These are phyloP conservation scores for Ectemnius continuus DNA, from an alignment of 2,888 invertebrate species.

Conservation along the genomic window DNA sequence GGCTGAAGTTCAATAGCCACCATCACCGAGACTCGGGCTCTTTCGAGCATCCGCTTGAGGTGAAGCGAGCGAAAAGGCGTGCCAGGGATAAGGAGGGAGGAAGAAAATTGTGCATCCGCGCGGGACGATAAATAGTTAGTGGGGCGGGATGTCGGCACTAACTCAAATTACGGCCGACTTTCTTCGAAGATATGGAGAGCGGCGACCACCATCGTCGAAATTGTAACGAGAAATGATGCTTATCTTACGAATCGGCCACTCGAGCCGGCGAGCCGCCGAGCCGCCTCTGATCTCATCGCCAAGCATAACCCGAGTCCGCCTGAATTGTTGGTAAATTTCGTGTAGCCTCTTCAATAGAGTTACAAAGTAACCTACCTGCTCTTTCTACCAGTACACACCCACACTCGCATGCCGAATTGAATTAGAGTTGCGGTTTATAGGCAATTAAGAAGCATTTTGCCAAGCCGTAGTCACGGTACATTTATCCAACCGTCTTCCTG, in stretches of 20 bases:
- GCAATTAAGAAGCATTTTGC: too few species aligned
- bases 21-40: background rate
- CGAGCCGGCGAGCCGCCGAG: background rate
- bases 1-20: slow-evolving; percentile 7
- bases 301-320: background rate
- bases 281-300: background rate
- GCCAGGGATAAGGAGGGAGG: too few species aligned
- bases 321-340: too few species aligned
- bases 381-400: too few species aligned
- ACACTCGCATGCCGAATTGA: too few species aligned
- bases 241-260: background rate
- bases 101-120: background rate
- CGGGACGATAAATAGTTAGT: slow-evolving; percentile 8
- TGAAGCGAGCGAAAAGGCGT: too few species aligned
- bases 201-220: background rate
- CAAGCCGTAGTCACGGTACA: too few species aligned
- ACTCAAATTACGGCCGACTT: background rate
- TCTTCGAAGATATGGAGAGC: background rate
- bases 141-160: background rate
- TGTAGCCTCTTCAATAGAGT: too few species aligned
- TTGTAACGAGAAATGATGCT: background rate
- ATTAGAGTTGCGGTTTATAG: too few species aligned
- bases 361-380: too few species aligned
- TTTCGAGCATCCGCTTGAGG: slow-evolving; percentile 1
- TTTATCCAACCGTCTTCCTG: too few species aligned